phyloP scores from a whole-genome alignment of 1,140 invertebrate genomes.

The Drosophila azteca region DNA sequence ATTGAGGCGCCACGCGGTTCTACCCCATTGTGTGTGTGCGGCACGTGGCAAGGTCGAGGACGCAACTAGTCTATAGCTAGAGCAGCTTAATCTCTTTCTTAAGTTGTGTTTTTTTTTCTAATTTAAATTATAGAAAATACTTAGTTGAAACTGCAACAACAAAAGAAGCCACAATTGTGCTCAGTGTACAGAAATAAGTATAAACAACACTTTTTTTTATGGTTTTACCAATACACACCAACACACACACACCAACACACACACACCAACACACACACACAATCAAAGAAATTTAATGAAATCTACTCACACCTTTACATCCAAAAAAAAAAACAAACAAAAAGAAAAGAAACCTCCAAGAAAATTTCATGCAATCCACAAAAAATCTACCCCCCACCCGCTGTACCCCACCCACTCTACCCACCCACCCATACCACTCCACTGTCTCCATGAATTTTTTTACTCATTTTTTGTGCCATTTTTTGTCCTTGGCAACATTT shows the following conservation, averaged over 20 bases:
- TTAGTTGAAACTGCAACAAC: constrained; percentile 36
- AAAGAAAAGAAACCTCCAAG: constrained; percentile 28
- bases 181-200: constrained; percentile 42
- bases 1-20: constrained; percentile 37
- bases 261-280: constrained; percentile 41
- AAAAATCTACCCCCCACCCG: constrained; percentile 18
- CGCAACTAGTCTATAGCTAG: neutral
- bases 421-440: constrained; percentile 1
- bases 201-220: constrained; percentile 22
- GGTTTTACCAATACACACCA: constrained; percentile 24
- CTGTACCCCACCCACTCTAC: constrained; percentile 10
- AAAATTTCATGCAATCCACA: constrained; percentile 70
- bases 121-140: constrained; percentile 20
- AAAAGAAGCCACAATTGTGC: constrained; percentile 5
- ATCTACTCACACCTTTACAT: constrained; percentile 27
- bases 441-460: constrained; percentile 25
- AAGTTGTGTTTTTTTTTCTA: constrained; percentile 5
- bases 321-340: constrained; percentile 25
- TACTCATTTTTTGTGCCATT: constrained; percentile 48
- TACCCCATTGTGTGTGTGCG: constrained; percentile 5
- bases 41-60: constrained; percentile 26
- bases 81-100: neutral
- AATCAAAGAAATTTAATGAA: constrained; percentile 34
- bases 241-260: too few relatives aligned
- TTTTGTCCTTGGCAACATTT: constrained; percentile 61